Percentiles rank a stretch among this genome's conserved stretches.
Conservation (phyloP, 2,888 invertebrate species). For the Schizotus pectinicornis region DNA sequence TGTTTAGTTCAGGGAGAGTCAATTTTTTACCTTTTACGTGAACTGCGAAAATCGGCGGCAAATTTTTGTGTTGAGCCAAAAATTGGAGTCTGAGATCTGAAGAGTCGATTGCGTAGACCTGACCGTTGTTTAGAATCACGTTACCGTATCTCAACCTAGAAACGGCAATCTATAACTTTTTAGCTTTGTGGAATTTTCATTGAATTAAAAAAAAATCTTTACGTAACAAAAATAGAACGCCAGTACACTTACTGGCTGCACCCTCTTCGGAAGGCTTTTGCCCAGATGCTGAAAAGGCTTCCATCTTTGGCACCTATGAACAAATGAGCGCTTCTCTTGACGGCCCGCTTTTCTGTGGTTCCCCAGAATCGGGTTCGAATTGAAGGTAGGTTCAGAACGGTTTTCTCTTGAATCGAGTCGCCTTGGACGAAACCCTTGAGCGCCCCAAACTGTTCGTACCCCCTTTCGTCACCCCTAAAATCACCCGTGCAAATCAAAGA, state of each 20-base stretch:
- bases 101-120: slow-evolving; percentile 52
- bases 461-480: slow-evolving; percentile 52
- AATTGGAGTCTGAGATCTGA: slow-evolving; percentile 60
- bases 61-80: slow-evolving; percentile 57
- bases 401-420: slow-evolving; percentile 55
- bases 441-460: slow-evolving; percentile 70
- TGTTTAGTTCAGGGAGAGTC: too few relatives aligned
- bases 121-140: slow-evolving; percentile 59
- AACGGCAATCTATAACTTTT: slow-evolving; percentile 21
- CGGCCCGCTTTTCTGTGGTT: slow-evolving; percentile 38
- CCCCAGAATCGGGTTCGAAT: slow-evolving; percentile 43
- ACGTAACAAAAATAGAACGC: slow-evolving; percentile 3
- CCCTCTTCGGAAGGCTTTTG: slow-evolving; percentile 60
- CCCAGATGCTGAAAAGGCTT: slow-evolving; percentile 63
- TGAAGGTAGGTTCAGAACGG: slow-evolving; percentile 60
- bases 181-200: background rate
- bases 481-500: too few relatives aligned
- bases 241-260: slow-evolving; percentile 64
- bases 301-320: slow-evolving; percentile 62
- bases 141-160: slow-evolving; percentile 64
- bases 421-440: slow-evolving; percentile 65
- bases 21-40: slow-evolving; percentile 63
- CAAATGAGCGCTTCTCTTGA: slow-evolving; percentile 44
- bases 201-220: too few relatives aligned
- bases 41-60: slow-evolving; percentile 61